phyloP scores from a whole-genome alignment of 2,888 invertebrate species.

The Cephus spinipes region DNA sequence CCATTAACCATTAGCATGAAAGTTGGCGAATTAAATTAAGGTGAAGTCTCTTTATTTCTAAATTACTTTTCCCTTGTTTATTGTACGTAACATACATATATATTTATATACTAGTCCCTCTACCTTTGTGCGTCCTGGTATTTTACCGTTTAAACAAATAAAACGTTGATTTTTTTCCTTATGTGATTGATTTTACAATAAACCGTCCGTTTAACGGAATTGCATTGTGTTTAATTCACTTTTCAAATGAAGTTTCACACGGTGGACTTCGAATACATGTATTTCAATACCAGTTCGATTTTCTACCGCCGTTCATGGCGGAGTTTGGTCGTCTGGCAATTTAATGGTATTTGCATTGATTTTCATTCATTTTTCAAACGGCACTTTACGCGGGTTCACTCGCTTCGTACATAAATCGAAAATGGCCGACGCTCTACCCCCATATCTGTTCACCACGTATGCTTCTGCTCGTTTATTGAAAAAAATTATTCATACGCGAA shows the following conservation, averaged over 20 bases:
- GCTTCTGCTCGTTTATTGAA: not conserved
- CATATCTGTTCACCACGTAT: not conserved
- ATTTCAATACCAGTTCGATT: not conserved
- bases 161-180: not conserved
- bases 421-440: not conserved
- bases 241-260: not conserved
- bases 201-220: not conserved
- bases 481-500: not conserved
- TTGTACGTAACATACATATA: not conserved
- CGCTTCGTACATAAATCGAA: not conserved
- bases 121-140: not conserved
- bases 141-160: not conserved
- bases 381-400: not conserved
- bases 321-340: not conserved
- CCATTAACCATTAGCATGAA: not conserved
- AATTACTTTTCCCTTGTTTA: not conserved
- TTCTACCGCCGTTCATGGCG: not conserved
- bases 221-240: not conserved
- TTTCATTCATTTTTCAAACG: not conserved
- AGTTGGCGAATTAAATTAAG: not conserved
- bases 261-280: not conserved
- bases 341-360: not conserved
- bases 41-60: not conserved
- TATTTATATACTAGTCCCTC: no score
- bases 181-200: not conserved